Conservation (phyloP, 2,888 invertebrate species). For the Tridacna crocea region DNA sequence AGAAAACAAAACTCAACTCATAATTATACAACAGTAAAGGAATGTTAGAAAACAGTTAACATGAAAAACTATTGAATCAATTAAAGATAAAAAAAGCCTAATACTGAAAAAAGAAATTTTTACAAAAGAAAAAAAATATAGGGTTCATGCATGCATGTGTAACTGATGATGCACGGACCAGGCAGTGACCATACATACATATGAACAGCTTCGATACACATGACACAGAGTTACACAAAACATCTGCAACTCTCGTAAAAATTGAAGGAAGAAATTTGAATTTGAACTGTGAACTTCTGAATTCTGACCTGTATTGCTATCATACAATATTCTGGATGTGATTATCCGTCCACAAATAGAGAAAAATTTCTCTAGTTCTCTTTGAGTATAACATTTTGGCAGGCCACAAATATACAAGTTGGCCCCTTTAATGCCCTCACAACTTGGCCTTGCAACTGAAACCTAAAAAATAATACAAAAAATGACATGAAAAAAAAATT, state of each 20-base stretch:
- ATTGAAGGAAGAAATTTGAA: conserved; percentile 51
- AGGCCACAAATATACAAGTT: conserved; percentile 85
- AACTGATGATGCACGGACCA: conserved; percentile 31
- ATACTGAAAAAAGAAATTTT: neutral
- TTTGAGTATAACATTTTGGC: conserved; percentile 84
- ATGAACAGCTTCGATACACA: conserved; percentile 43
- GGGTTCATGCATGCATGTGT: conserved; percentile 36
- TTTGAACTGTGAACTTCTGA: conserved; percentile 53
- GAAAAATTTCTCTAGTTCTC: conserved; percentile 84
- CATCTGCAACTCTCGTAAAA: conserved; percentile 52
- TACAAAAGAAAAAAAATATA: conserved; percentile 13
- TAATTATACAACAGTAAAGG: too few species aligned
- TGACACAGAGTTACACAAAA: conserved; percentile 54
- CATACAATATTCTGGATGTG: conserved; percentile 84
- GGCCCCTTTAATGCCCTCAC: conserved; percentile 85
- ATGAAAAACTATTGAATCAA: too few species aligned
- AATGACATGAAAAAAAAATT: neutral
- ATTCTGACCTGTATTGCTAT: conserved; percentile 83
- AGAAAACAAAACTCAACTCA: too few species aligned
- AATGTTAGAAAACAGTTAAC: too few species aligned
- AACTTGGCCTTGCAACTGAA: conserved; percentile 84
- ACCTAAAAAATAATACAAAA: conserved; percentile 80
- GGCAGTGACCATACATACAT: conserved; percentile 52
- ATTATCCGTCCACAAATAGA: conserved; percentile 84
- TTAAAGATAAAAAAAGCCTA: too few species aligned